These are phyloP conservation scores for Furcula furcula DNA, from an alignment of 2,888 invertebrate genomes.

Conservation along the genomic window DNA sequence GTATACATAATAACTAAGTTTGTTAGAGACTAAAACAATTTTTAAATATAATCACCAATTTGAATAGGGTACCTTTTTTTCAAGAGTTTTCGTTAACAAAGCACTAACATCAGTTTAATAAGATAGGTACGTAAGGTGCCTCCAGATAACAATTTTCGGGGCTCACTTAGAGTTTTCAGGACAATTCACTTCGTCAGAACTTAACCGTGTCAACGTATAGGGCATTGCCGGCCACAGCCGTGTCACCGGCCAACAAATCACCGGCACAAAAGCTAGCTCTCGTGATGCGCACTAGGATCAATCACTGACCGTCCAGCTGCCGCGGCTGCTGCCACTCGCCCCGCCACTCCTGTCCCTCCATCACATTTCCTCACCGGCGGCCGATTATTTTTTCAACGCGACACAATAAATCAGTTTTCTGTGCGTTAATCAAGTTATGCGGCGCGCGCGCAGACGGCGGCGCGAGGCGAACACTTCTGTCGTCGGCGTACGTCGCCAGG, in stretches of 20 bases:
- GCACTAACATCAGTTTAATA: too few species aligned
- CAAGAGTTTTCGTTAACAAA: too few species aligned
- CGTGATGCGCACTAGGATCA: slow-evolving; percentile 36
- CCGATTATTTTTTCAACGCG: slow-evolving; percentile 79
- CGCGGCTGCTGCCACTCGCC: slow-evolving; percentile 72
- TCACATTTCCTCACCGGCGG: slow-evolving; percentile 65
- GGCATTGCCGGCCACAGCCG: neutral
- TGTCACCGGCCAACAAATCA: slow-evolving; percentile 4
- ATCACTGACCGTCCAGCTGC: slow-evolving; percentile 72
- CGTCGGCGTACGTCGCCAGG: slow-evolving; percentile 86
- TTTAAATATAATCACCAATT: too few species aligned
- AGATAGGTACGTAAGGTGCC: too few species aligned
- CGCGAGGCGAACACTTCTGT: slow-evolving; percentile 85
- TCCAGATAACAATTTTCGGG: too few species aligned
- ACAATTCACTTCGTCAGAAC: neutral
- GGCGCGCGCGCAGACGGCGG: slow-evolving; percentile 64
- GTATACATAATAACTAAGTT: too few species aligned
- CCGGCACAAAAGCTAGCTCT: slow-evolving; percentile 24
- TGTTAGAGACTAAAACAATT: too few species aligned
- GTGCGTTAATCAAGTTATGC: slow-evolving; percentile 62
- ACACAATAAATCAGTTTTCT: slow-evolving; percentile 78
- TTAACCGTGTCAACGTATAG: neutral
- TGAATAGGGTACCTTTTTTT: too few species aligned
- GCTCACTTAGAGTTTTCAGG: neutral
- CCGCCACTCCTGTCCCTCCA: slow-evolving; percentile 79